Evolutionary conservation across 1,140 invertebrate genomes (phyloP).

Genomic region (Harlomillsia oculata): DNA sequence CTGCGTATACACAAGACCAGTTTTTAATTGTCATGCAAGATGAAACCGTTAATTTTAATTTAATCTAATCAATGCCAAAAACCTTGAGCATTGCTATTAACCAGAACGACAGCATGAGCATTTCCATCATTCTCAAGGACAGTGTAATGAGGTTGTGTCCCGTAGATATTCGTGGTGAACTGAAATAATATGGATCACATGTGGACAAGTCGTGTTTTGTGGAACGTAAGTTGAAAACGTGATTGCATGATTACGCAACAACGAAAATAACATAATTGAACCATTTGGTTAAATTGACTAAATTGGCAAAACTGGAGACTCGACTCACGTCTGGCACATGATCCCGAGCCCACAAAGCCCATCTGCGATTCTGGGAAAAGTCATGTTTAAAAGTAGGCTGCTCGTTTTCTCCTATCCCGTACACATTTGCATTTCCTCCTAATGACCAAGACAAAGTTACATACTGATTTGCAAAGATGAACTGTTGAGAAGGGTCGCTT

Average conservation of each 20-base stretch:
- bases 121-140: slow-evolving; percentile 34
- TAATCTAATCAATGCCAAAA: neutral
- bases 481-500: slow-evolving; percentile 48
- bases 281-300: neutral
- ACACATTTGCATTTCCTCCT: slow-evolving; percentile 44
- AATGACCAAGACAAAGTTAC: slow-evolving; percentile 44
- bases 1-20: slow-evolving; percentile 9
- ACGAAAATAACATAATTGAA: neutral
- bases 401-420: slow-evolving; percentile 47
- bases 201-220: no score
- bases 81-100: slow-evolving; percentile 38
- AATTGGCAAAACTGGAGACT: neutral
- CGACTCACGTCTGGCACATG: slow-evolving; percentile 15
- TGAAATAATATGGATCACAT: neutral
- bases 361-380: neutral
- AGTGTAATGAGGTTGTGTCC: slow-evolving; percentile 37
- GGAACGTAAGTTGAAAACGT: neutral
- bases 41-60: neutral
- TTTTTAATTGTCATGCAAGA: neutral
- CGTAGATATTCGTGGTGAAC: slow-evolving; percentile 26
- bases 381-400: slow-evolving; percentile 35
- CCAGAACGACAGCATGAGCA: slow-evolving; percentile 32
- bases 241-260: no score
- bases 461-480: slow-evolving; percentile 46
- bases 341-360: slow-evolving; percentile 22